A percentile compares a stretch with the other conserved stretches of the same genome.
Evolutionary conservation across 2,113 vertebrate species (phyloP).

Genomic region (Silurus asotus): DNA sequence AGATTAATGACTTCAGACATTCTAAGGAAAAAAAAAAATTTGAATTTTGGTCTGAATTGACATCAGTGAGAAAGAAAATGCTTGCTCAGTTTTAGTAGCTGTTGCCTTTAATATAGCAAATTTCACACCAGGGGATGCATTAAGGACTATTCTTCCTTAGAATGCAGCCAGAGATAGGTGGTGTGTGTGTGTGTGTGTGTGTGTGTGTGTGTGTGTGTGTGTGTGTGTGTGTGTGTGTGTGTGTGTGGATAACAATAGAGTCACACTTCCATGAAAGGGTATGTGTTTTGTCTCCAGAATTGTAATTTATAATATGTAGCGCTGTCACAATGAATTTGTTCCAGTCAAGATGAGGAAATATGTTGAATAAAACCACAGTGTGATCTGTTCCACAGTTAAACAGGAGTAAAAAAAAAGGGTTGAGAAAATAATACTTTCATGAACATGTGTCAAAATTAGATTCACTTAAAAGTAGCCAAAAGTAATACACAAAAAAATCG

Average conservation of each 20-base stretch:
- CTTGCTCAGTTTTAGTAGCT: neutral
- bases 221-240: neutral
- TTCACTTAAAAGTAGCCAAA: neutral
- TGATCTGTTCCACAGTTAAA: neutral
- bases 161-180: neutral
- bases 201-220: neutral
- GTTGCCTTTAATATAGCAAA: neutral
- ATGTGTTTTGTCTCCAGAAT: neutral
- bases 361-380: neutral
- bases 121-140: neutral
- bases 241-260: neutral
- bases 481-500: neutral
- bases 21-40: neutral
- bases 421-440: neutral
- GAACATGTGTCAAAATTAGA: neutral
- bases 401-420: no score
- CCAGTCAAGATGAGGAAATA: neutral
- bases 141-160: neutral
- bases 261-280: neutral
- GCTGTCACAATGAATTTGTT: neutral
- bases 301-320: neutral
- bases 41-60: neutral
- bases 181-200: constrained; percentile 1
- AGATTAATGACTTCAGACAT: neutral
- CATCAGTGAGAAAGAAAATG: neutral